Evolutionary conservation across 2,888 invertebrate species (phyloP), one percentile per base, ranked within the genome.

Genomic region (Athalia cordata): DNA sequence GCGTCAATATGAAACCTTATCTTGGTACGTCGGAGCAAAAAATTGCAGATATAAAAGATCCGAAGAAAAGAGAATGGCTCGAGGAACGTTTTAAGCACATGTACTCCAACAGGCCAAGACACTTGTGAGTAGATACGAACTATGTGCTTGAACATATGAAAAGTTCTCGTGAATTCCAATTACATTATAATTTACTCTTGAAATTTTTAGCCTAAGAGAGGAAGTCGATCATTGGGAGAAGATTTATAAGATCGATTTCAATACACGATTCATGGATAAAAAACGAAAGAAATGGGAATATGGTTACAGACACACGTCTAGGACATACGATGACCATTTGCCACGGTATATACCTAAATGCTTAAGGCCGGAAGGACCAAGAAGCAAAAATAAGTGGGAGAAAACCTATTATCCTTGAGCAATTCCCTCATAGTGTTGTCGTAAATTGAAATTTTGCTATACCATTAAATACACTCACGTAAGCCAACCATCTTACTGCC

Each of bases 181-280:
- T 29, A 52, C 15, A 52, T 55, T 52, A 9, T 8, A 49, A 43
- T 15, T 7, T 29, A 11, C 43, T 7, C 6, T 3, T 11, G 4
- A 57, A 8, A 59, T 68, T 59, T 83, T 76, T 43, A 90, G 92
- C 29, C 89, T 93, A 65, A 79, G 90, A 9, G 95, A 96, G 43
- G 96, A 97, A 91, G 91, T 94, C 55, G 95, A 95, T 85, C 88
- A 93, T 78, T 98, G 97, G 97, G 96, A 97, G 87, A 93, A 93
- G 81, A 95, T 97, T 81, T 97, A 96, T 88, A 95, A 96, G 88
- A 93, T 95, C 29, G 91, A 94, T 86, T 91, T 94, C 84, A 92
- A 95, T 9, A 95, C 94, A 0, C 91, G 95, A 80, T 92, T 93
- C 68, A 88, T 94, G 89, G 96, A 96, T 74, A 91, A 94, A 6